Evolutionary conservation across 1,140 invertebrate species (phyloP).

Genomic region (Temnothorax longispinosus): DNA sequence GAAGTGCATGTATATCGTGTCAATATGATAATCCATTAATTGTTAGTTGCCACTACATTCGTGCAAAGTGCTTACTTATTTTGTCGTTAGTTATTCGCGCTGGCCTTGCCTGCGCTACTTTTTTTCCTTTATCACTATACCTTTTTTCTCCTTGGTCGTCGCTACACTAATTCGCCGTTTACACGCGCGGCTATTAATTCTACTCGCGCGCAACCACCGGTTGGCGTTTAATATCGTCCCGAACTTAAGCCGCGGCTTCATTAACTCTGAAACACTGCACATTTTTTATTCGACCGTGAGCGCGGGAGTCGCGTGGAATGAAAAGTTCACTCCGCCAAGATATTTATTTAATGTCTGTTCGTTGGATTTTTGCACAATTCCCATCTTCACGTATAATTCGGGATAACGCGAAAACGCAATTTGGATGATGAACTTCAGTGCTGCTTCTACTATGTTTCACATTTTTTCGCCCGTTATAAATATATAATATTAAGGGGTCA

Average conservation of each 20-base stretch:
- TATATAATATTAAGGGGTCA: neutral
- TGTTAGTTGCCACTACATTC: conserved; percentile 1
- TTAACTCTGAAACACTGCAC: conserved; percentile 50
- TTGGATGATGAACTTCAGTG: neutral
- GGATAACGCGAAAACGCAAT: neutral
- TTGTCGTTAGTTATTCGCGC: conserved; percentile 28
- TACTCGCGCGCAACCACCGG: conserved; percentile 43
- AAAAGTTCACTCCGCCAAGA: conserved; percentile 16
- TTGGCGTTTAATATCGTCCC: conserved; percentile 55
- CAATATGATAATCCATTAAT: neutral
- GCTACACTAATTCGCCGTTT: conserved; percentile 53
- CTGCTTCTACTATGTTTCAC: neutral
- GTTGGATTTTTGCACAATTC: neutral
- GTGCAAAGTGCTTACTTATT: conserved; percentile 25
- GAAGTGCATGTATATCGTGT: neutral
- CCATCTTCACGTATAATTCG: neutral
- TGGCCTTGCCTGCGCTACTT: neutral
- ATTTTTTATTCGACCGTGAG: conserved; percentile 33
- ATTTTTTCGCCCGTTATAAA: no score
- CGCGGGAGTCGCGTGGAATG: neutral
- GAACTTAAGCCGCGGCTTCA: conserved; percentile 58
- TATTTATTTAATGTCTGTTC: conserved; percentile 22
- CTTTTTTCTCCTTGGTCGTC: neutral
- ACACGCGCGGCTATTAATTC: conserved; percentile 59
- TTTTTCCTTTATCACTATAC: conserved; percentile 20